Percentiles rank a stretch among this genome's conserved stretches.
Evolutionary conservation across 2,888 invertebrate species (phyloP).

Genomic region (Flexamia atlantica): DNA sequence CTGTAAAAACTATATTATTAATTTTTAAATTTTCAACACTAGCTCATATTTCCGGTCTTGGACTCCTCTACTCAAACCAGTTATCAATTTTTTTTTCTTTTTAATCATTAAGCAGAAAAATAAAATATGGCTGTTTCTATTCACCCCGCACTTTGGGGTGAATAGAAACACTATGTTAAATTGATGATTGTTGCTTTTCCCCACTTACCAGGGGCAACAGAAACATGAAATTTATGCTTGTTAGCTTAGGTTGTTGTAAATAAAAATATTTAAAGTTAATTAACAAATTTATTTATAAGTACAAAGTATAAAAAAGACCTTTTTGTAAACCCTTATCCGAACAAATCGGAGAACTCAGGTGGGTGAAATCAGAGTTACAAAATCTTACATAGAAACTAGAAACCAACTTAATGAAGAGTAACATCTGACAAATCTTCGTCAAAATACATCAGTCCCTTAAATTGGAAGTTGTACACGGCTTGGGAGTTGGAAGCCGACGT

Average conservation of each 20-base stretch:
- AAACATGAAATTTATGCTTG: slow-evolving; percentile 36
- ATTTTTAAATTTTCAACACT: too few species aligned
- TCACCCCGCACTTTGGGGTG: slow-evolving; percentile 49
- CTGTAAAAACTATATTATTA: too few species aligned
- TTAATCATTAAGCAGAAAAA: slow-evolving; percentile 13
- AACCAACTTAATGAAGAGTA: slow-evolving; percentile 23
- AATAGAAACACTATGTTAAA: slow-evolving; percentile 48
- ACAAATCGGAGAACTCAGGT: background rate
- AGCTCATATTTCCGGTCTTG: too few species aligned
- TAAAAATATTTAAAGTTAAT: background rate
- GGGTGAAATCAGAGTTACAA: slow-evolving; percentile 8
- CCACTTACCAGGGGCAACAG: slow-evolving; percentile 17
- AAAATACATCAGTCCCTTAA: slow-evolving; percentile 40
- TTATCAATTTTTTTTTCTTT: too few species aligned
- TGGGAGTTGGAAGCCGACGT: slow-evolving; percentile 32
- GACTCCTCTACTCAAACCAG: too few species aligned
- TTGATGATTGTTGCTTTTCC: slow-evolving; percentile 15
- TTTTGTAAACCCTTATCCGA: background rate
- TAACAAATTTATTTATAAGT: slow-evolving; percentile 12
- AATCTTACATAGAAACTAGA: background rate
- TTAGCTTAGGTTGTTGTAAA: slow-evolving; percentile 28
- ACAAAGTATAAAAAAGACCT: background rate
- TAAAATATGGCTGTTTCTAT: slow-evolving; percentile 55
- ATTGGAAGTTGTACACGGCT: slow-evolving; percentile 42
- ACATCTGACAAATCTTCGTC: slow-evolving; percentile 40